Base-by-base conservation (phyloP, 1,140 invertebrate genomes). In the Bombus confusus region DNA sequence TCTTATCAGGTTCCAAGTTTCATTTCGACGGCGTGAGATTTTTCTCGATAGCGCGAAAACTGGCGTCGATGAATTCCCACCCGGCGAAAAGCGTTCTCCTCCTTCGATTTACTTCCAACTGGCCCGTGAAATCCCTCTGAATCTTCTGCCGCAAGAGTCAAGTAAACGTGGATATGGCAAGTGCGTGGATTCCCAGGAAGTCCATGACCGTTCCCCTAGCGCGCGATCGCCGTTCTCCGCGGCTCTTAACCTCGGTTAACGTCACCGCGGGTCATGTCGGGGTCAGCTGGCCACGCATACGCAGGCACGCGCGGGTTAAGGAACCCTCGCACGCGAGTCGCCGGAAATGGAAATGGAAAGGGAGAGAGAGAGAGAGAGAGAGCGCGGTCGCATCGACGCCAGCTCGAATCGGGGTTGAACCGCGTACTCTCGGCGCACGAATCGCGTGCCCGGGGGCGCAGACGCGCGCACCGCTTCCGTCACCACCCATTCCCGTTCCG, bases 171-270 rank as follows among this genome's bases (percentile, higher is more conserved):
- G 5, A 52, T 52, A 52, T 22, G 47, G 6, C 47, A 52, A 52
- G 47, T 52, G 47, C 47, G 18, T 52, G 47, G 18, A 52, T 52
- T 52, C 47, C 47, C 47, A 52, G 47, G 47, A 52, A 52, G 47
- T 52, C 18, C 47, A 52, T 22, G 47, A 52, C 47, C 47, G 47
- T 52, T 52, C 22, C 47, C 47, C 47, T 52, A 22, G 47, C 47
- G 47, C 47, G 47, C 47, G 18, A 52, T 52, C 64, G 59, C 72
- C 52, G 37, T 75, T 76, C 80, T 81, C 68, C 62, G 82, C 74
- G 83, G 74, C 86, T 90, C 91, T 90, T 91, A 91, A 89, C 86
- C 89, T 87, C 88, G 86, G 80, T 57, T 77, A 87, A 78, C 83
- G 88, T 87, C 83, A 80, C 62, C 80, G 83, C 64, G 80, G 89